Conservation (phyloP, 23 tunicate genomes). For the Corella eumyota region DNA sequence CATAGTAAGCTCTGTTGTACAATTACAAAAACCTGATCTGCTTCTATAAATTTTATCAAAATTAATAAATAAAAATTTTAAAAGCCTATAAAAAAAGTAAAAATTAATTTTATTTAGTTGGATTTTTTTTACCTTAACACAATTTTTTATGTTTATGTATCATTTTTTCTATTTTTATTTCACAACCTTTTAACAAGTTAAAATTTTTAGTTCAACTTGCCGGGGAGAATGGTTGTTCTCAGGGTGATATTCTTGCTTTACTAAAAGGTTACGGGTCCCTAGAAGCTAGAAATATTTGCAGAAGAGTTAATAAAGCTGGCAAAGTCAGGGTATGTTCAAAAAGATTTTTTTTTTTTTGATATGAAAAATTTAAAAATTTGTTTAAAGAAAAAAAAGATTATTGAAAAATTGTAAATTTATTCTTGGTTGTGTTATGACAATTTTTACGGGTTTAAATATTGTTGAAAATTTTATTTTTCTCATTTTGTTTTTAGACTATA, state of each 20-base stretch:
- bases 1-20: slow-evolving; percentile 14
- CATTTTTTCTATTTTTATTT: not conserved
- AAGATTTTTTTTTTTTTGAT: no score
- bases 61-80: no score
- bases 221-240: slow-evolving; percentile 63
- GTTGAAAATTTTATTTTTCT: no score
- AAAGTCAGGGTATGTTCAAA: slow-evolving; percentile 26
- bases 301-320: slow-evolving; percentile 27
- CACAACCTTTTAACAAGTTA: not conserved
- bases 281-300: slow-evolving; percentile 52
- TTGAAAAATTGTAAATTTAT: no score
- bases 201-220: not conserved
- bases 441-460: no score
- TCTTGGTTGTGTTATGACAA: no score
- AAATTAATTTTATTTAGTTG: not conserved
- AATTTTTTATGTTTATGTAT: not conserved
- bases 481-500: no score
- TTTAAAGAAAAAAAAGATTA: no score
- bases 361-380: no score
- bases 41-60: not conserved
- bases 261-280: slow-evolving; percentile 53
- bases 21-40: not conserved
- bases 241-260: slow-evolving; percentile 19
- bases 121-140: not conserved
- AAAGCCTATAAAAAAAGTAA: not conserved